Percentiles rank a stretch among this genome's conserved stretches.
phyloP scores from a whole-genome alignment of 2,113 vertebrate species.

The Podocnemis expansa region DNA sequence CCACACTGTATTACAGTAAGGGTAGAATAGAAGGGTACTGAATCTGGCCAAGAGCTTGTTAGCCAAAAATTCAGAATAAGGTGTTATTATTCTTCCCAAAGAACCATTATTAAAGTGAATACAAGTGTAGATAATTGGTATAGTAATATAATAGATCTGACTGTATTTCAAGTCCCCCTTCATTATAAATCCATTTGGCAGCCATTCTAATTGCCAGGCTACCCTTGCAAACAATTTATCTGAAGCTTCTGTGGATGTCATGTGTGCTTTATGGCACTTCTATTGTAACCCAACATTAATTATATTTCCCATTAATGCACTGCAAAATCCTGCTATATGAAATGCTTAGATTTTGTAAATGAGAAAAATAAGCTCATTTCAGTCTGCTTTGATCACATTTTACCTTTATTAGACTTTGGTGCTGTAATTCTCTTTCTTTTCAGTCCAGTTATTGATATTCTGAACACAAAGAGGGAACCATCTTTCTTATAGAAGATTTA shows the following conservation, averaged over 20 bases:
- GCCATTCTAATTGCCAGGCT: conserved; percentile 1
- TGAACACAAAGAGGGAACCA: conserved; percentile 6
- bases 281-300: conserved; percentile 50
- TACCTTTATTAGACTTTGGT: conserved; percentile 17
- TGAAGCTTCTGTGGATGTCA: conserved; percentile 11
- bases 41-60: neutral
- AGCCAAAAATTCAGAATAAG: conserved; percentile 36
- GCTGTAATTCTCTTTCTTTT: conserved; percentile 13
- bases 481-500: neutral
- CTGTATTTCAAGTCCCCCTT: conserved; percentile 21
- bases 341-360: conserved; percentile 34
- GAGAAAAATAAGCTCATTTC: conserved; percentile 39
- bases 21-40: neutral
- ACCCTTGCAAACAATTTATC: conserved; percentile 3
- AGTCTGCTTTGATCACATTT: conserved; percentile 45
- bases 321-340: conserved; percentile 35
- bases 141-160: neutral
- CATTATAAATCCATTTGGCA: conserved; percentile 66
- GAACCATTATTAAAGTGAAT: neutral
- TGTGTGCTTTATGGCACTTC: conserved; percentile 24
- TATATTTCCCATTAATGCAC: conserved; percentile 57
- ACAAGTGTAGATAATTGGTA: conserved; percentile 3
- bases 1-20: neutral
- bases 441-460: neutral
- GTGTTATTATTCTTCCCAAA: neutral